phyloP scores from a whole-genome alignment of 2,888 invertebrate species.

The Apoda limacodes region DNA sequence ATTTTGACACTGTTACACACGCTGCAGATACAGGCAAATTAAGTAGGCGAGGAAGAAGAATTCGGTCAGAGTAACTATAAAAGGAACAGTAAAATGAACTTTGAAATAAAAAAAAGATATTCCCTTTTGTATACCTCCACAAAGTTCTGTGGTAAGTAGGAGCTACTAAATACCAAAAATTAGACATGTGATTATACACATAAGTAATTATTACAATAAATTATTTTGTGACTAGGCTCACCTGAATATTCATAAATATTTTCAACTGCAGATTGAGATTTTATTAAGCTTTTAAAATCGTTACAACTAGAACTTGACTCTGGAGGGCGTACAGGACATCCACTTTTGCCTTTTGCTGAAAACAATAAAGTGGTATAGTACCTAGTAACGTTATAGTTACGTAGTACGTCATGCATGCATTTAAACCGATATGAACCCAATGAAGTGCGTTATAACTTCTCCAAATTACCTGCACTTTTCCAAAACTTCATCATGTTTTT shows the following conservation, averaged over 20 bases:
- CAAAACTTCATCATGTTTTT: slow-evolving; percentile 83
- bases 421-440: slow-evolving; percentile 5
- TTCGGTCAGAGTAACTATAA: too few species aligned
- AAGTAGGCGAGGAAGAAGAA: too few species aligned
- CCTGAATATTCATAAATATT: slow-evolving; percentile 32
- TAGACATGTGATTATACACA: slow-evolving; percentile 7
- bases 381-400: too few species aligned
- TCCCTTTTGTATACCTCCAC: too few species aligned
- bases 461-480: slow-evolving; percentile 75
- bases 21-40: too few species aligned
- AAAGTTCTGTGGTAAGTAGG: too few species aligned
- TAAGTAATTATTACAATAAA: slow-evolving; percentile 36
- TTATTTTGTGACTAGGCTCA: slow-evolving; percentile 35
- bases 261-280: slow-evolving; percentile 9
- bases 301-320: too few species aligned
- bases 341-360: slow-evolving; percentile 62
- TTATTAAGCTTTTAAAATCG: slow-evolving; percentile 1
- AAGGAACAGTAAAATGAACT: too few species aligned
- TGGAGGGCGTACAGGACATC: slow-evolving; percentile 61
- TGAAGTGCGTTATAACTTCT: slow-evolving; percentile 9
- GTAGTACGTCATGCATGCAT: neutral
- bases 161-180: neutral
- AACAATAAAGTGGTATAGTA: slow-evolving; percentile 13
- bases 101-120: too few species aligned
- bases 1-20: too few species aligned